Base-by-base conservation (phyloP, 1,140 invertebrate species). In the Lutraria rhynchaena region DNA sequence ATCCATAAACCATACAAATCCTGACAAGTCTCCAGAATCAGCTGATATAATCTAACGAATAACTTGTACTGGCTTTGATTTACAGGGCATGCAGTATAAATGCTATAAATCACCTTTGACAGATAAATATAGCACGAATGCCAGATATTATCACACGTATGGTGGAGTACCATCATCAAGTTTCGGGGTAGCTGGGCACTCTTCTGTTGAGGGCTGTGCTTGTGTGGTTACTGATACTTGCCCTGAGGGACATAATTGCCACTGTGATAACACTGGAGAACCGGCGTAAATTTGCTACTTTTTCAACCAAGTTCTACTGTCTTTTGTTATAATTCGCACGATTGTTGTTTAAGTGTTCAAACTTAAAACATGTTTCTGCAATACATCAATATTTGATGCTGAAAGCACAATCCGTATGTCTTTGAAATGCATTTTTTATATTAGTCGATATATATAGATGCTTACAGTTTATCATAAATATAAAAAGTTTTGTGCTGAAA, bases 161-260 rank as follows among this genome's bases (percentile, higher is more conserved):
- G 74, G 70, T 27, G 81, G 82, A 0, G 27, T n/a, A 7, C n/a
- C 24, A 13, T 82, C 83, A 0, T 27, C 63, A 4, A 86, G 83
- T 70, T 89, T 87, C 63, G 87, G 86, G 22, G 76, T 77, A 3
- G 87, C 76, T 1, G 53, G 53, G 33, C 22, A 83, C 37, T 58
- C 83, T 31, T 27, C 74, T 46, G 49, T 35, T 1, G 60, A 46
- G 3, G 88, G 86, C 0, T 89, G 89, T 75, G 82, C 86, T 0
- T 90, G 88, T 63, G 58, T 65, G 0, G 19, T 86, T 2, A 81
- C 84, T 27, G 73, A 63, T 13, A 88, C 86, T 0, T 90, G 89
- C 76, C 77, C 77, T 0, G 58, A 67, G 0, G 69, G 60, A 15
- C 35, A 74, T 19, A 74, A 58, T 2, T 90, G 89, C 80, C 82